These are phyloP conservation scores for Coreius guichenoti DNA, from an alignment of 2,797 vertebrate species.

Conservation along the genomic window DNA sequence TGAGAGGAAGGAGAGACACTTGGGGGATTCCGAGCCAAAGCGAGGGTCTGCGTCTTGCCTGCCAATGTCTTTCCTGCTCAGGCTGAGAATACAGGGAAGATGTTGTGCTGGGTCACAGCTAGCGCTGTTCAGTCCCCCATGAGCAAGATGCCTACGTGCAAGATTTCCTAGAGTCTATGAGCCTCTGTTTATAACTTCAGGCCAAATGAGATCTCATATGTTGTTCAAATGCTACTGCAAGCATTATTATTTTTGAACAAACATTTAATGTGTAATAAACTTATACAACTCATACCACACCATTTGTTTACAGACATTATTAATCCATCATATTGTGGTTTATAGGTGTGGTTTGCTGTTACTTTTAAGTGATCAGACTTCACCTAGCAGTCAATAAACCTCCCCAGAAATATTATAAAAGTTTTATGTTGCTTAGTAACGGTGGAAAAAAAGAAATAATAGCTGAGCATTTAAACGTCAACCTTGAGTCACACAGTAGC, in stretches of 20 bases:
- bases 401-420: neutral
- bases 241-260: neutral
- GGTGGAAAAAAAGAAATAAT: neutral
- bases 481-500: neutral
- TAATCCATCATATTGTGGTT: neutral
- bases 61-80: constrained; percentile 65
- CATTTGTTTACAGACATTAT: neutral
- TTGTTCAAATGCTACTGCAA: neutral
- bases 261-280: neutral
- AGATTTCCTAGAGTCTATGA: constrained; percentile 37
- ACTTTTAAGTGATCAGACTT: neutral
- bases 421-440: neutral
- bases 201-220: constrained; percentile 3
- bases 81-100: constrained; percentile 71
- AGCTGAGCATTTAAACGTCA: neutral
- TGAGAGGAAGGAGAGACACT: constrained; percentile 38
- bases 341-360: neutral
- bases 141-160: constrained; percentile 42
- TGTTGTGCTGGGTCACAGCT: constrained; percentile 72
- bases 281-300: neutral
- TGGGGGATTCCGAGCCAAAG: constrained; percentile 28
- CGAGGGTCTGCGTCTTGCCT: constrained; percentile 53
- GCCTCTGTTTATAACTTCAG: constrained; percentile 3
- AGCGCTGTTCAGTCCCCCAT: constrained; percentile 36
- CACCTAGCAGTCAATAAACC: neutral